Percentiles rank a stretch among this genome's conserved stretches.
These are phyloP conservation scores for Aselliscus stoliczkanus DNA, from an alignment of 2,797 vertebrate genomes.

Conservation along the genomic window DNA sequence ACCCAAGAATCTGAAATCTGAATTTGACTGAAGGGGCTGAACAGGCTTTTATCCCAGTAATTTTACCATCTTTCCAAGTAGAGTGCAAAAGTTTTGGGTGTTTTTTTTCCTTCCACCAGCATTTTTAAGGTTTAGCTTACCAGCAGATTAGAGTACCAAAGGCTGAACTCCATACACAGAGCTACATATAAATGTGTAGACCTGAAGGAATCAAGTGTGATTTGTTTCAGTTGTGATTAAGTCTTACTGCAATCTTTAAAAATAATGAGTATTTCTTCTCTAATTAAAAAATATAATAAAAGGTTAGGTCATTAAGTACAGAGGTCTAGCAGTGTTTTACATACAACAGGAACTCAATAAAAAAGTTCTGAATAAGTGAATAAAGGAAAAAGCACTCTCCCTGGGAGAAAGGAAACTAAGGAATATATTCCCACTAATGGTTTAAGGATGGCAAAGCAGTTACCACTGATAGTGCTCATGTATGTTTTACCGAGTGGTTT, in stretches of 20 bases:
- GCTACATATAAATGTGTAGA: background rate
- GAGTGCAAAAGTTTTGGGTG: background rate
- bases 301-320: background rate
- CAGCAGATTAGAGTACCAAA: background rate
- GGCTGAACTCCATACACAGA: background rate
- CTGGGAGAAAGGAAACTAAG: background rate
- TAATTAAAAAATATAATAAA: conserved; percentile 29
- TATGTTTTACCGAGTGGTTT: background rate
- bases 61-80: background rate
- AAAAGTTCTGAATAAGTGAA: background rate
- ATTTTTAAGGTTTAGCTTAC: background rate
- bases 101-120: background rate
- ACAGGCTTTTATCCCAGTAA: background rate
- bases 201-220: background rate
- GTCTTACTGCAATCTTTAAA: background rate
- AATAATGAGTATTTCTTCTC: background rate
- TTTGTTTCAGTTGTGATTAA: background rate
- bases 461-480: background rate
- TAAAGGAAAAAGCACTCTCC: background rate
- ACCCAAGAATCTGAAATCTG: background rate
- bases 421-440: background rate
- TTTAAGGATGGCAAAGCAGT: background rate
- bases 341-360: background rate
- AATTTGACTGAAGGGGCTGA: background rate
- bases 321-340: background rate